These are phyloP conservation scores for Papio anubis DNA, from an alignment of 2,113 vertebrate species.

Conservation along the genomic window DNA sequence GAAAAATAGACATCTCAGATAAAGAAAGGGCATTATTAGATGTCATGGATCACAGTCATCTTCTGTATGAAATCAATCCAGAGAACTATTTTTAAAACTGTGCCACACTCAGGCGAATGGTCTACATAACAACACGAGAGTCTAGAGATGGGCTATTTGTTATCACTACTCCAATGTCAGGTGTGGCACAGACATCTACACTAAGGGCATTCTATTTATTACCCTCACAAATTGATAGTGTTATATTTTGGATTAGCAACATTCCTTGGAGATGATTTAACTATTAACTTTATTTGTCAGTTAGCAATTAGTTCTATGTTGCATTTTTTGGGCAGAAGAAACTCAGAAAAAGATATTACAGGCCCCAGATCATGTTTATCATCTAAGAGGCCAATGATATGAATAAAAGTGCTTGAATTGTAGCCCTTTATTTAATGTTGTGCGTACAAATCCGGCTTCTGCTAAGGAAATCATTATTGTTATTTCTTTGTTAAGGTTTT, in stretches of 20 bases:
- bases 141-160: background rate
- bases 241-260: background rate
- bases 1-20: slow-evolving; percentile 71
- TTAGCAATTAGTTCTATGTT: background rate
- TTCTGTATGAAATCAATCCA: background rate
- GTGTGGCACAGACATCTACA: too few relatives aligned
- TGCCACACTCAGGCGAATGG: background rate
- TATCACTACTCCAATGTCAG: background rate
- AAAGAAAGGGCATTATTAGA: background rate
- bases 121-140: background rate
- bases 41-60: background rate
- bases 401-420: background rate
- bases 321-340: background rate
- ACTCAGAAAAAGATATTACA: background rate
- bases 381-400: background rate
- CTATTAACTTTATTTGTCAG: background rate
- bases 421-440: slow-evolving; percentile 59
- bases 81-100: slow-evolving; percentile 30
- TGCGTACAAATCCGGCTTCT: background rate
- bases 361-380: background rate
- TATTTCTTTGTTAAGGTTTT: background rate
- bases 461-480: background rate
- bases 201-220: background rate
- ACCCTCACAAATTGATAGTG: background rate
- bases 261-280: background rate